Evolutionary conservation across 2,888 invertebrate species (phyloP), one percentile per base, ranked within the genome.

Genomic region (Dasypogon diadema): DNA sequence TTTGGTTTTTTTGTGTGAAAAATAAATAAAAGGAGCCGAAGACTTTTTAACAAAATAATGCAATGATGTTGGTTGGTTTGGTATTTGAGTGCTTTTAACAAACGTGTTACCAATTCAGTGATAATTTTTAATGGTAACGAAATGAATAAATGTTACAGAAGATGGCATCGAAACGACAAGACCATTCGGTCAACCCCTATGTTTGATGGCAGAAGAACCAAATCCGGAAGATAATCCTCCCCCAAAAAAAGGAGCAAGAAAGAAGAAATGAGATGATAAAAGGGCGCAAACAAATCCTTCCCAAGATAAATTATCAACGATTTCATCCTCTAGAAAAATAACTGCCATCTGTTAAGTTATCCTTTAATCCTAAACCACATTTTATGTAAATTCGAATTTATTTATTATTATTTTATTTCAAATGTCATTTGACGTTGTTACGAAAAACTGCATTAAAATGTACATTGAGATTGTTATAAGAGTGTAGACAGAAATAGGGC

Each of bases 111-210:
- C 14, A 56, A 73, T 42, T 24, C 21, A 24, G 14, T 34, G 21
- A 24, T 18, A 37, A 73, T 73, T 55, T 55, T 18, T 24, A 46
- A 34, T 55, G 54, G 54, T 34, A 26, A 21, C 14, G 8, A 12
- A 51, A 54, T 70, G 34, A 30, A 54, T 70, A 58, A 2, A 14
- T 56, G 34, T 63, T 76, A 30, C 72, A 72, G 82, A 81, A 70
- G 79, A 81, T 65, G 80, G 81, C 46, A 79, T 82, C 34, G 83
- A 82, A 75, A 80, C 89, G 81, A 89, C 90, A 81, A 89, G 92
- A 86, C 91, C 92, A 78, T 92, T 92, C 84, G 94, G 94, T 83
- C 93, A 94, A 85, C 94, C 94, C 78, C 88, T 94, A 86, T 91
- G 92, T 89, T 89, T 91, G 85, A 85, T 88, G 63, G 88, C 88